Percentiles rank a stretch among this genome's conserved stretches.
These are phyloP conservation scores for Heliconius himera DNA, from an alignment of 1,140 invertebrate genomes.

Conservation along the genomic window DNA sequence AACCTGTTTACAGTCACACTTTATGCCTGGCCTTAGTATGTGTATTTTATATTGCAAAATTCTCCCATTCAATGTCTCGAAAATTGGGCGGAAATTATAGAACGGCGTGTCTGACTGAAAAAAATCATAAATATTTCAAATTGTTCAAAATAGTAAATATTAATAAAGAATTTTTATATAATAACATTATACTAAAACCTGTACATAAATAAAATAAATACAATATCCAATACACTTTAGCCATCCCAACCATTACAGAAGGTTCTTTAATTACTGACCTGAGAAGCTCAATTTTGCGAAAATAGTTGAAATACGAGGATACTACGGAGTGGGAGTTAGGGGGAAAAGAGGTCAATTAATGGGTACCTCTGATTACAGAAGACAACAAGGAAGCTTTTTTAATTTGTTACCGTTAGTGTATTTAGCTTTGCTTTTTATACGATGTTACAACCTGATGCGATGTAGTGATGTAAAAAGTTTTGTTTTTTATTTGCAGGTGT, in stretches of 20 bases:
- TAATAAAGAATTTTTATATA: no score
- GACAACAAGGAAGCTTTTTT: conserved; percentile 35
- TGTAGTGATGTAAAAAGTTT: neutral
- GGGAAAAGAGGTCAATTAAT: conserved; percentile 39
- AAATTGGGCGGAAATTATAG: no score
- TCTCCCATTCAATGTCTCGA: no score
- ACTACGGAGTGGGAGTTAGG: neutral
- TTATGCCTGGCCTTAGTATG: no score
- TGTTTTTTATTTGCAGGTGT: no score
- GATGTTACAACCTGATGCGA: conserved; percentile 14
- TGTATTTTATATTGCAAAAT: no score
- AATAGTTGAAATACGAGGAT: conserved; percentile 42
- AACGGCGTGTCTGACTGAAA: no score
- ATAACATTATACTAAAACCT: no score
- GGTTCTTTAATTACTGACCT: conserved; percentile 40
- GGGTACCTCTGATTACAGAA: conserved; percentile 40
- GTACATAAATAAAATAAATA: neutral
- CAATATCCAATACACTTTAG: neutral
- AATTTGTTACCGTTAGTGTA: conserved; percentile 37
- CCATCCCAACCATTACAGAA: conserved; percentile 23
- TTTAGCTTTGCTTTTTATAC: conserved; percentile 28
- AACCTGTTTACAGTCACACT: no score
- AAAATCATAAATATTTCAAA: no score
- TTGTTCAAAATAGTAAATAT: no score
- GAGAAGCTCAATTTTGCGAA: conserved; percentile 41